Evolutionary conservation across 2,888 invertebrate genomes (phyloP).

Genomic region (Pharmacophagus antenor): DNA sequence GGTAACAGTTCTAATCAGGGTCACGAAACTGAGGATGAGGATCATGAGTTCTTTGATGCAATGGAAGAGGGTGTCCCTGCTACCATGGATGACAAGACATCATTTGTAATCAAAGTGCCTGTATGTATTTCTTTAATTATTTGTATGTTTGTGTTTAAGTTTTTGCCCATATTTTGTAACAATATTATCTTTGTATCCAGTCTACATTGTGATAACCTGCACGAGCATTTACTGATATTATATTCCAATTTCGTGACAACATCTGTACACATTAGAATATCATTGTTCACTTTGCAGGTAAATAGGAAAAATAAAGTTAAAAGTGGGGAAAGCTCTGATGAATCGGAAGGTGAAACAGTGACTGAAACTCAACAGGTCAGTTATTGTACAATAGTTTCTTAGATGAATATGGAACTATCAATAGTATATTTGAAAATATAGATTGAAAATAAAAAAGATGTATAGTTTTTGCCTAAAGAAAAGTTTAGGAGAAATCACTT

Average conservation of each 20-base stretch:
- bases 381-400: not conserved
- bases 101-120: conserved; percentile 86
- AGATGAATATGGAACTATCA: not conserved
- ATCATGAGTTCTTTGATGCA: conserved; percentile 88
- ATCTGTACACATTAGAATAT: conserved; percentile 18
- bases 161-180: conserved; percentile 13
- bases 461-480: no score
- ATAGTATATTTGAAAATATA: no score
- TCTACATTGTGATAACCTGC: conserved; percentile 26
- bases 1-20: conserved; percentile 75
- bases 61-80: conserved; percentile 77
- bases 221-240: conserved; percentile 3
- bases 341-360: conserved; percentile 73
- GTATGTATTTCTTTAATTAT: conserved; percentile 50
- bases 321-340: conserved; percentile 74
- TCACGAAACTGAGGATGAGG: conserved; percentile 84
- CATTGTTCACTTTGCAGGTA: conserved; percentile 54
- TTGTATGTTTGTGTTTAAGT: not conserved
- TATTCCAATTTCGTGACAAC: not conserved
- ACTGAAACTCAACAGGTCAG: conserved; percentile 76
- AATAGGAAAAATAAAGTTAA: conserved; percentile 74
- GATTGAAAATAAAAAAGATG: no score
- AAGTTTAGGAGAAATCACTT: no score
- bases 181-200: conserved; percentile 5
- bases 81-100: conserved; percentile 69